Percentiles rank a stretch among this genome's conserved stretches.
Conservation (phyloP, 2,113 vertebrate genomes). For the Sinocyclocheilus maitianheensis region DNA sequence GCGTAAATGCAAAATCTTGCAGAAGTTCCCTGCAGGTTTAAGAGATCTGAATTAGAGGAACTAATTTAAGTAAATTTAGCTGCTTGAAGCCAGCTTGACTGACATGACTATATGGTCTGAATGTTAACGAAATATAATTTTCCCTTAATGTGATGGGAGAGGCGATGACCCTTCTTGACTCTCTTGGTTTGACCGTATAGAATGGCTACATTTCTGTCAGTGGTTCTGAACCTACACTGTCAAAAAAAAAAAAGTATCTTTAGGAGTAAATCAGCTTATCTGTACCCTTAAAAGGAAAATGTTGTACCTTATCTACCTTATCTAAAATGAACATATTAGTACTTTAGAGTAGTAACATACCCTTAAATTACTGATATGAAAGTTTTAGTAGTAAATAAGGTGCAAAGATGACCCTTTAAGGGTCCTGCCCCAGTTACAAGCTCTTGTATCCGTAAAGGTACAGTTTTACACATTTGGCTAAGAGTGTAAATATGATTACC, state of each 20-base stretch:
- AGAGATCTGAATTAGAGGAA: too few relatives aligned
- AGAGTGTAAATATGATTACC: too few relatives aligned
- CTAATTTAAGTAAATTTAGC: too few relatives aligned
- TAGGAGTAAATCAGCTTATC: background rate
- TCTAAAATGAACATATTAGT: background rate
- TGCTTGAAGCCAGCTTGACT: background rate
- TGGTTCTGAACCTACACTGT: background rate
- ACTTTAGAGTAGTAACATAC: background rate
- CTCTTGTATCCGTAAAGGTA: too few relatives aligned
- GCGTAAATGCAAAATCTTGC: background rate
- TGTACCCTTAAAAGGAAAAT: background rate
- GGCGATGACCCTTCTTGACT: background rate
- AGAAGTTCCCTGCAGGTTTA: background rate
- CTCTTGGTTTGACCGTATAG: background rate
- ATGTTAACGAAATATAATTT: background rate
- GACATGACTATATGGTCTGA: background rate
- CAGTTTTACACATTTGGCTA: too few relatives aligned
- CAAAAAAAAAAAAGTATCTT: background rate
- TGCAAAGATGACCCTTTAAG: background rate
- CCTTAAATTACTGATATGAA: background rate
- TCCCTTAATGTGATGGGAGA: background rate
- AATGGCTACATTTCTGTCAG: background rate
- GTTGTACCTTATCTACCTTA: background rate
- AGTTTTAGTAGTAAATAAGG: background rate
- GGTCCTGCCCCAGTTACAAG: too few relatives aligned